Conservation (phyloP, 2,888 invertebrate species). For the Reticulitermes lucifugus region DNA sequence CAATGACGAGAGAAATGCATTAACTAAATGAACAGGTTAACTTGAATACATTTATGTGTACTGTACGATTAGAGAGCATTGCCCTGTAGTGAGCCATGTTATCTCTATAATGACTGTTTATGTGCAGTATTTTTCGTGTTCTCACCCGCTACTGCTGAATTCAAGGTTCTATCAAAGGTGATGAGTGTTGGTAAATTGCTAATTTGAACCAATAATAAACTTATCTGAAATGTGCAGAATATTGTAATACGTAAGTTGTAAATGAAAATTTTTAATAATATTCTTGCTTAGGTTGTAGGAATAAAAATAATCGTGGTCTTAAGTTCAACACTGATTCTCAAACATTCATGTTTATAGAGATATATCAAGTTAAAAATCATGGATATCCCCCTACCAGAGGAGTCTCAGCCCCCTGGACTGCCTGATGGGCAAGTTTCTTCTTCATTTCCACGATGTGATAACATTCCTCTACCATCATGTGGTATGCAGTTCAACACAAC, state of each 20-base stretch:
- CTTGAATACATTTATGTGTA: neutral
- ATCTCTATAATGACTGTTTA: neutral
- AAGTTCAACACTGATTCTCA: neutral
- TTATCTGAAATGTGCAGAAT: neutral
- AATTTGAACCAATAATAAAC: neutral
- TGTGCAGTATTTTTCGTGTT: neutral
- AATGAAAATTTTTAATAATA: neutral
- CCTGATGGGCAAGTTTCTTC: neutral
- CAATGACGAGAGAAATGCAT: constrained; percentile 18
- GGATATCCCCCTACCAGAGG: constrained; percentile 29
- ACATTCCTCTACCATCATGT: constrained; percentile 32
- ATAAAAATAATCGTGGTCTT: neutral
- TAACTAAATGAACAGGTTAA: neutral
- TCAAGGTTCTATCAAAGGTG: neutral
- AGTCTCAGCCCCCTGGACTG: constrained; percentile 19
- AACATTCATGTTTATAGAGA: neutral
- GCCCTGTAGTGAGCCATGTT: neutral
- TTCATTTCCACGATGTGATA: constrained; percentile 13
- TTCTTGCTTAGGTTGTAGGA: neutral
- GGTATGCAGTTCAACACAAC: constrained; percentile 15
- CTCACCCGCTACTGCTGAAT: neutral
- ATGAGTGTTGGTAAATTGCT: constrained; percentile 19
- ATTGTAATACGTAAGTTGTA: neutral
- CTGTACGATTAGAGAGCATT: neutral
- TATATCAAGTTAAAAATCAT: constrained; percentile 17